A percentile compares a stretch with the other conserved stretches of the same genome.
phyloP scores from a whole-genome alignment of 2,797 vertebrate species.

The Luscinia megarhynchos region DNA sequence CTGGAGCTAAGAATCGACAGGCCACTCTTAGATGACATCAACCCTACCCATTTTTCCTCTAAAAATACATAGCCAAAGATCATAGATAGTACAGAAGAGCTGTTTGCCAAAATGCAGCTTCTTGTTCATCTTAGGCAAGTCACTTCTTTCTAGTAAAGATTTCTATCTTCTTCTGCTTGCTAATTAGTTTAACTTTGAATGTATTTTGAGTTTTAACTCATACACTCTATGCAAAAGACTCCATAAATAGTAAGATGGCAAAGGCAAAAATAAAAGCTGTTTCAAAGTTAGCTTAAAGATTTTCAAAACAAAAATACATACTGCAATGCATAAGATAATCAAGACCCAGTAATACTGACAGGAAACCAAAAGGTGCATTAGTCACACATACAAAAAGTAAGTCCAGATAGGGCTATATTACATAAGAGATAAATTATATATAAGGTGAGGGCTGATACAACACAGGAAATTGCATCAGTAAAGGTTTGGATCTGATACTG shows the following conservation, averaged over 20 bases:
- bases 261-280: background rate
- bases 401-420: background rate
- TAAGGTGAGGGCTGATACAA: background rate
- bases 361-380: background rate
- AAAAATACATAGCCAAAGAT: background rate
- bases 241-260: background rate
- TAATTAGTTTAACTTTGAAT: background rate
- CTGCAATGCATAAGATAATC: background rate
- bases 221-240: background rate
- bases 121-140: background rate
- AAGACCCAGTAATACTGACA: background rate
- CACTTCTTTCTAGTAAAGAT: background rate
- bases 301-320: background rate
- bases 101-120: background rate
- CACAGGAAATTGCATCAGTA: background rate
- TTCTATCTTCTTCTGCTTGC: background rate
- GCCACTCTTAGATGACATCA: background rate
- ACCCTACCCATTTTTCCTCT: background rate
- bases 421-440: background rate
- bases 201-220: background rate
- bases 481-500: background rate
- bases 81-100: background rate
- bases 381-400: background rate
- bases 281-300: background rate
- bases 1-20: background rate